Evolutionary conservation across 2,888 invertebrate genomes (phyloP), one percentile per base, ranked within the genome.

Genomic region (Diogma glabrata): DNA sequence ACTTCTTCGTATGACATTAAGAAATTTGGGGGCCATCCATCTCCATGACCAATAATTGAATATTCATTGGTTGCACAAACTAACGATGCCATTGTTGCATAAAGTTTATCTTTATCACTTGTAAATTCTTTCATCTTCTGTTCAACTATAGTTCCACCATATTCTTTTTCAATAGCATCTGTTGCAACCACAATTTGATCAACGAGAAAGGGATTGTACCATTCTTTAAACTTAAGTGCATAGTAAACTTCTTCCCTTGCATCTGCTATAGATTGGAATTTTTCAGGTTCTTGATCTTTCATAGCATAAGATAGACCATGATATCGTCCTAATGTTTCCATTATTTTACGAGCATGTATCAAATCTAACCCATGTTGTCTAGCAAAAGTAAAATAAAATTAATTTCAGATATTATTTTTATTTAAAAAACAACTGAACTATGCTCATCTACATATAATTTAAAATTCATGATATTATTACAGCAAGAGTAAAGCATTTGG

Each of bases 1-100:
- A 10, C n/a, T 12, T 49, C 16, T 9, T 65, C 58, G 50, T 71
- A 70, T 40, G 75, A 74, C 8, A 76, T 75, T 1, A 86, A 63
- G 57, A 85, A 85, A 62, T 87, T 86, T n/a, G 82, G 82, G 0
- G 79, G 75, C 86, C 86, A 86, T 33, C 78, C 77, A 61, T 87
- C 86, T 0, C 85, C 86, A 53, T 86, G 84, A 0, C 75, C 77
- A 23, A 85, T 75, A 0, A 80, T 79, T 0, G 76, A 72, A n/a
- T 73, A 67, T 19, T 68, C 67, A 16, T 61, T 60, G 57, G 52
- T 57, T 2, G 68, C 65, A 2, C 63, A 57, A 0, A 70, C 71
- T 0, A 75, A 72, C 14, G 30, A 64, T 2, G 72, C 64, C 65
- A 75, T 66, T 47, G 72, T 73, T 50, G 64, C 63, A 51, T 73